phyloP scores from a whole-genome alignment of 2,888 invertebrate species.

The Synergus umbraculus region DNA sequence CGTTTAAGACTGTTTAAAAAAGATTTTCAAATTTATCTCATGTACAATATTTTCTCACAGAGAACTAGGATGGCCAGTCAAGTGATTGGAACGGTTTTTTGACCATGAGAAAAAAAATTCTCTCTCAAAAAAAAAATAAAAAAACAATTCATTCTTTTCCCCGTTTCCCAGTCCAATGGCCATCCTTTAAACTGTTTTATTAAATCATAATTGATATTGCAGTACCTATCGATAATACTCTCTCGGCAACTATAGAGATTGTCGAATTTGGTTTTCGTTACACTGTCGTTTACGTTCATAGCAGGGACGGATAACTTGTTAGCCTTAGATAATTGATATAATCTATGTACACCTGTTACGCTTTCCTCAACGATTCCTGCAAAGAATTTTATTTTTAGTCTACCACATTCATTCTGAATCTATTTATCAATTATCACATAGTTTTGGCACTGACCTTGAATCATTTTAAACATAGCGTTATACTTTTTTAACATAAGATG shows the following conservation, averaged over 20 bases:
- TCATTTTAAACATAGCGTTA: slow-evolving; percentile 93
- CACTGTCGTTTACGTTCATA: slow-evolving; percentile 99
- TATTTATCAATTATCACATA: neutral
- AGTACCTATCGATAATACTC: slow-evolving; percentile 90
- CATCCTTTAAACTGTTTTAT: neutral
- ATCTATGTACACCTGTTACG: slow-evolving; percentile 97
- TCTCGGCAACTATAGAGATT: slow-evolving; percentile 97
- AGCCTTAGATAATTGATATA: slow-evolving; percentile 96
- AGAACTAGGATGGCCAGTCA: no score
- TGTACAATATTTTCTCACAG: neutral
- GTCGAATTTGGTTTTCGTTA: slow-evolving; percentile 98
- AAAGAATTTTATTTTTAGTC: slow-evolving; percentile 50
- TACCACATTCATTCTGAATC: neutral
- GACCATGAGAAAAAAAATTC: no score
- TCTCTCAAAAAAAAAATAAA: no score
- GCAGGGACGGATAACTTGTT: slow-evolving; percentile 96
- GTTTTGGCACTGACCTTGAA: slow-evolving; percentile 83
- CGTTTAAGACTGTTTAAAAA: slow-evolving; percentile 83
- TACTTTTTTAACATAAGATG: slow-evolving; percentile 98
- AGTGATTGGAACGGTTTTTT: no score
- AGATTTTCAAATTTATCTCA: slow-evolving; percentile 1
- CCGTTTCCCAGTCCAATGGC: no score
- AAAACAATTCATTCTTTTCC: no score
- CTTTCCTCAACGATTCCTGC: slow-evolving; percentile 97
- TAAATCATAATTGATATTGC: neutral